Evolutionary conservation across 2,113 vertebrate genomes (phyloP).

Genomic region (Chinchilla lanigera): DNA sequence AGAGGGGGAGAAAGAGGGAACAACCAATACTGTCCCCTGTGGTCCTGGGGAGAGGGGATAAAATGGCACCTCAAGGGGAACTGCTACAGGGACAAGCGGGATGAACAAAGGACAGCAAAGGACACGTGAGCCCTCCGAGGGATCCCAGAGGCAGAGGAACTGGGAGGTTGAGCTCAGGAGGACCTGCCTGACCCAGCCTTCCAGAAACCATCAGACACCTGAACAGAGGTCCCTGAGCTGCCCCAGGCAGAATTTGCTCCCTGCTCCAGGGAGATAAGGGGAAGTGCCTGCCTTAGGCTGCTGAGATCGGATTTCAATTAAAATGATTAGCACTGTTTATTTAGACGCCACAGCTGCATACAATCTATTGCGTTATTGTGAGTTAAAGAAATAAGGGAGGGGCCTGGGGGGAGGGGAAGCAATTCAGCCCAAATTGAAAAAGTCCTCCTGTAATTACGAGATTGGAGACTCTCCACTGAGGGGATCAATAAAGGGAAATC

Average conservation of each 20-base stretch:
- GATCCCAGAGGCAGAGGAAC: neutral
- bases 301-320: constrained; percentile 76
- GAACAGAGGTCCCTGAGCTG: neutral
- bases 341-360: constrained; percentile 31
- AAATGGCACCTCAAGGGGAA: neutral
- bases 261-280: constrained; percentile 21
- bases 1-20: neutral
- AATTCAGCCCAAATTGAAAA: constrained; percentile 71
- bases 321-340: constrained; percentile 71
- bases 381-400: constrained; percentile 61
- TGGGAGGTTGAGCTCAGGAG: neutral
- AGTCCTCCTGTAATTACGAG: constrained; percentile 73
- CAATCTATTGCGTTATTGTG: neutral
- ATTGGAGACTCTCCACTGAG: constrained; percentile 52
- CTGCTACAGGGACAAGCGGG: neutral
- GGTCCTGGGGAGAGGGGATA: neutral
- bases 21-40: neutral
- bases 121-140: too few relatives aligned
- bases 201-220: neutral
- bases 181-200: neutral
- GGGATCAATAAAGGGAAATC: constrained; percentile 72
- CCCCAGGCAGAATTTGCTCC: neutral
- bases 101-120: neutral
- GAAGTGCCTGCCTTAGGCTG: neutral
- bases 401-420: neutral